Percentiles rank a stretch among this genome's conserved stretches.
Evolutionary conservation across 92 coral and sea anemone genomes (phyloP).

Genomic region (Parazoanthus darwini): DNA sequence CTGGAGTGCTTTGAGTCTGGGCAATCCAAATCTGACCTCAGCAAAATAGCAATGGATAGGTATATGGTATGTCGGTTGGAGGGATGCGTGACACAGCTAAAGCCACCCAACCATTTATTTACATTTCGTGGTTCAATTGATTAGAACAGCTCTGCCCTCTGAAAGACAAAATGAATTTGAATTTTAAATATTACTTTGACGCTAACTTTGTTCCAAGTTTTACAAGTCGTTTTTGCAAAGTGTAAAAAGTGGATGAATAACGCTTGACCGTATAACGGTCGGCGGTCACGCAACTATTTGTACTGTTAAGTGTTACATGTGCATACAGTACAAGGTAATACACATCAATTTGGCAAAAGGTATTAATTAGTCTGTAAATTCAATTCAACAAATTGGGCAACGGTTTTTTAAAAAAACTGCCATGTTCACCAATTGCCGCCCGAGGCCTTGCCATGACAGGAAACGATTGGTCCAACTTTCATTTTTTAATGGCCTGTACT

Average conservation of each 20-base stretch:
- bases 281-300: neutral
- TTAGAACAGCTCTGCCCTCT: neutral
- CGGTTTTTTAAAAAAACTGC: too few species aligned
- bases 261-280: neutral
- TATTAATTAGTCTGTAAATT: too few species aligned
- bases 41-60: neutral
- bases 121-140: neutral
- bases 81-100: neutral
- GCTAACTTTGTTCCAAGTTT: too few species aligned
- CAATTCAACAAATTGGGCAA: neutral
- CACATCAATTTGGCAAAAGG: neutral
- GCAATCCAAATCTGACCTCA: neutral
- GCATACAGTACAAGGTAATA: too few species aligned
- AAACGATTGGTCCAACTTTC: neutral
- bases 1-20: slow-evolving; percentile 12
- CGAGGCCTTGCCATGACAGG: neutral
- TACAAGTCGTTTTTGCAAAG: neutral
- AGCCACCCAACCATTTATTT: neutral
- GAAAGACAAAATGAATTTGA: neutral
- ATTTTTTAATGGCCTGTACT: neutral
- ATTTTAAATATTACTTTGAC: too few species aligned
- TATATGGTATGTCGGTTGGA: neutral
- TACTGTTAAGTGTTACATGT: too few species aligned
- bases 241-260: too few species aligned
- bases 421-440: neutral